Evolutionary conservation across 1,140 invertebrate species (phyloP).

Genomic region (Drosophila takahashii): DNA sequence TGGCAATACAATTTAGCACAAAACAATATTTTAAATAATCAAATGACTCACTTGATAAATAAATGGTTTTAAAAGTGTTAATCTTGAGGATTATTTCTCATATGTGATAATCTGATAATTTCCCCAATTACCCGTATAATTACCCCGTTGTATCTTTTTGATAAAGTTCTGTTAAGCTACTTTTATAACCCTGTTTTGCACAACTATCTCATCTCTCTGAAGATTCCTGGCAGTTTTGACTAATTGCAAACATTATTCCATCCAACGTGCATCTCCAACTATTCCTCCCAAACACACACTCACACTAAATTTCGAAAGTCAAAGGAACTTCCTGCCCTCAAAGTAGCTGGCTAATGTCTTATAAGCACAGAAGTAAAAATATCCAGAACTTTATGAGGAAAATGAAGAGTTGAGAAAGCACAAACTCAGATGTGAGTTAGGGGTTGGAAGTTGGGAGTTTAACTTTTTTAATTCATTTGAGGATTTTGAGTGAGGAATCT

Average conservation of each 20-base stretch:
- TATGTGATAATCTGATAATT: neutral
- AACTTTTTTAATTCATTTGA: conserved; percentile 76
- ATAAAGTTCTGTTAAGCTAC: neutral
- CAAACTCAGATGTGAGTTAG: conserved; percentile 21
- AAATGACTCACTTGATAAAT: neutral
- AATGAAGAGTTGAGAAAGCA: conserved; percentile 25
- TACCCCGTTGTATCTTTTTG: neutral
- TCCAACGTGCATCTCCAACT: conserved; percentile 16
- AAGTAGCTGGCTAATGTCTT: conserved; percentile 38
- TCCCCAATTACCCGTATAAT: neutral
- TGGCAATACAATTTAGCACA: neutral
- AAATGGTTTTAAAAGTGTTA: conserved; percentile 1
- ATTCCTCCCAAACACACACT: neutral
- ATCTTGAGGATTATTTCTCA: neutral
- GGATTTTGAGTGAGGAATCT: conserved; percentile 35
- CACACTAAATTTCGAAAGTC: conserved; percentile 7
- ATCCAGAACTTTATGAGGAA: conserved; percentile 25
- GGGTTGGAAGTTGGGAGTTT: conserved; percentile 49
- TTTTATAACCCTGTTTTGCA: conserved; percentile 21
- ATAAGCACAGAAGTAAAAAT: conserved; percentile 12
- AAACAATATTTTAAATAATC: neutral
- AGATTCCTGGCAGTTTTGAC: conserved; percentile 34
- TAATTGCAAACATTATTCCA: conserved; percentile 41
- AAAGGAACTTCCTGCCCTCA: conserved; percentile 13
- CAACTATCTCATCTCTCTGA: neutral